Evolutionary conservation across 2,888 invertebrate species (phyloP).

Genomic region (Endotricha flammealis): DNA sequence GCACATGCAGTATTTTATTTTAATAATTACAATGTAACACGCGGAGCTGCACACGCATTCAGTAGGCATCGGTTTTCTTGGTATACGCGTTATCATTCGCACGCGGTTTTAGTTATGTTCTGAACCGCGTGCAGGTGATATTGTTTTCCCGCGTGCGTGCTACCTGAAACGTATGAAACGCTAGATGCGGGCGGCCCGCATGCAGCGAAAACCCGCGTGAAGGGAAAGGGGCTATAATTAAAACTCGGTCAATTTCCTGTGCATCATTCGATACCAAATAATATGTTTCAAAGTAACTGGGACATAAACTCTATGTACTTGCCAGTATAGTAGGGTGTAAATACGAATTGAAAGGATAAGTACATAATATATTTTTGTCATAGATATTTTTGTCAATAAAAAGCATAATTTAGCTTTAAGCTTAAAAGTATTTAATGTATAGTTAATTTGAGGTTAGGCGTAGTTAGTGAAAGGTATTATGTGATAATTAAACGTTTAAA

Average conservation of each 20-base stretch:
- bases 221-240: too few relatives aligned
- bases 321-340: constrained; percentile 46
- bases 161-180: too few relatives aligned
- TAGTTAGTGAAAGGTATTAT: constrained; percentile 33
- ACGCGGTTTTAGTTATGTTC: too few relatives aligned
- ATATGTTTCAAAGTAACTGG: constrained; percentile 28
- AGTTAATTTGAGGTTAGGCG: constrained; percentile 32
- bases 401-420: constrained; percentile 70
- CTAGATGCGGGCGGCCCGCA: too few relatives aligned
- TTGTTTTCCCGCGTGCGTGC: too few relatives aligned
- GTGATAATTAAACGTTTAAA: constrained; percentile 18
- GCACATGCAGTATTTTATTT: too few relatives aligned
- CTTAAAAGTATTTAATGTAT: constrained; percentile 40
- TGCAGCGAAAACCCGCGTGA: too few relatives aligned
- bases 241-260: constrained; percentile 69
- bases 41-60: too few relatives aligned
- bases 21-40: too few relatives aligned
- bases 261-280: constrained; percentile 48
- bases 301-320: constrained; percentile 44
- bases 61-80: too few relatives aligned
- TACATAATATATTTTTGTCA: constrained; percentile 56
- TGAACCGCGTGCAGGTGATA: too few relatives aligned
- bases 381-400: constrained; percentile 60
- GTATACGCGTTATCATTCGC: too few relatives aligned
- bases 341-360: constrained; percentile 39